A percentile compares a stretch with the other conserved stretches of the same genome.
Evolutionary conservation across 2,797 vertebrate species (phyloP).

Genomic region (Benthosema pterotum): DNA sequence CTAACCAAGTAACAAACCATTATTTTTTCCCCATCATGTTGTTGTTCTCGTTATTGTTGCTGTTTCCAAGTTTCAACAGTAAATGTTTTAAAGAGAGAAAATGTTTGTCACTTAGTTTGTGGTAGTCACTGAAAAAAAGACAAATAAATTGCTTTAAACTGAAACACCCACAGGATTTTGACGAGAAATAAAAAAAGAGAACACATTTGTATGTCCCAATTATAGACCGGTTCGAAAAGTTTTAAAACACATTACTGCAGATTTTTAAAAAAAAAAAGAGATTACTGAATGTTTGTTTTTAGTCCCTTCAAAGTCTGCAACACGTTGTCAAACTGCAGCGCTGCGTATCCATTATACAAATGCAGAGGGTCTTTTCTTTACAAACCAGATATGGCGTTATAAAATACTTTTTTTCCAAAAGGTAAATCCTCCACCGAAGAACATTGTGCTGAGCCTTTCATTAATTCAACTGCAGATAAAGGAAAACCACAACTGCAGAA

Average conservation of each 20-base stretch:
- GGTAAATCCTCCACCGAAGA: conserved; percentile 55
- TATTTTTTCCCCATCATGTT: conserved; percentile 34
- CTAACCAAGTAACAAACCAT: conserved; percentile 30
- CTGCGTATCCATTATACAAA: conserved; percentile 66
- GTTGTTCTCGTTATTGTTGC: conserved; percentile 45
- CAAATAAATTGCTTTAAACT: conserved; percentile 59
- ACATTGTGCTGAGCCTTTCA: conserved; percentile 64
- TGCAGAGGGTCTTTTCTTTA: conserved; percentile 65
- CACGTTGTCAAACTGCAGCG: conserved; percentile 48
- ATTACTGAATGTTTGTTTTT: conserved; percentile 37
- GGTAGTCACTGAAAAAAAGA: conserved; percentile 47
- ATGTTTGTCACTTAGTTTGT: conserved; percentile 52
- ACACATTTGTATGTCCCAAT: conserved; percentile 50
- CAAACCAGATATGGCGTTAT: conserved; percentile 78
- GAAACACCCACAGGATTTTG: conserved; percentile 50
- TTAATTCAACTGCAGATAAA: conserved; percentile 66
- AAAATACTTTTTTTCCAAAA: conserved; percentile 72
- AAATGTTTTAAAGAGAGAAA: conserved; percentile 55
- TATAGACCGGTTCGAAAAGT: conserved; percentile 52
- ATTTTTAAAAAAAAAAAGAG: no score
- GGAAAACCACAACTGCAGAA: conserved; percentile 52
- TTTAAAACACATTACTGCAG: conserved; percentile 67
- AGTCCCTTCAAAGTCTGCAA: conserved; percentile 63
- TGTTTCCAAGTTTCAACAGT: conserved; percentile 47
- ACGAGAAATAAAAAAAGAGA: conserved; percentile 55